Evolutionary conservation across 2,888 invertebrate genomes (phyloP).

Genomic region (Gibbula magus): DNA sequence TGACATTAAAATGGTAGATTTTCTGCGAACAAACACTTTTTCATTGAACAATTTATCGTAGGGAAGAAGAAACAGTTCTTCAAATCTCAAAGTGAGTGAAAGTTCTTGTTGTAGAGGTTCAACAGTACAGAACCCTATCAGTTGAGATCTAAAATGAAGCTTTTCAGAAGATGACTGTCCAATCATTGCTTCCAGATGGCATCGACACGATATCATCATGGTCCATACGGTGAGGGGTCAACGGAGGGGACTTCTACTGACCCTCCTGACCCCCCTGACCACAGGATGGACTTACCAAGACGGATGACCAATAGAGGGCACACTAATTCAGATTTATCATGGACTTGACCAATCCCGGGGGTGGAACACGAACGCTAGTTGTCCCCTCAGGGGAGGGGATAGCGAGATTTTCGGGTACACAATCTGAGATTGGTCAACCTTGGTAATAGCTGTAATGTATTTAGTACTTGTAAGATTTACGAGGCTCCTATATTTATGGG

Average conservation of each 20-base stretch:
- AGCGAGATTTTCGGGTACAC: not conserved
- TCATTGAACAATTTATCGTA: too few relatives aligned
- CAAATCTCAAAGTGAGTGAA: too few relatives aligned
- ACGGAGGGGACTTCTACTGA: not conserved
- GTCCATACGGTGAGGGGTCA: constrained; percentile 9
- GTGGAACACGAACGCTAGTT: not conserved
- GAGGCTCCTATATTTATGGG: constrained; percentile 2
- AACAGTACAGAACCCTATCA: too few relatives aligned
- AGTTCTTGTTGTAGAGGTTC: too few relatives aligned
- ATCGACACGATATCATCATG: too few relatives aligned
- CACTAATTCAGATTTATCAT: constrained; percentile 21
- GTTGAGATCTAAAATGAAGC: too few relatives aligned
- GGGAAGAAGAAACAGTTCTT: too few relatives aligned
- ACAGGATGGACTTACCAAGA: constrained; percentile 8
- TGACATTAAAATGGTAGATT: too few relatives aligned
- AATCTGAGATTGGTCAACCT: not conserved
- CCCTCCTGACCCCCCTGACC: constrained; percentile 3
- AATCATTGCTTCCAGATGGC: too few relatives aligned
- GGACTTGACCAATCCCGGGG: not conserved
- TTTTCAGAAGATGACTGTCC: too few relatives aligned
- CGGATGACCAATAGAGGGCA: constrained; percentile 13
- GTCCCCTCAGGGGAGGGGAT: not conserved
- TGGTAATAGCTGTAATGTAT: constrained; percentile 12
- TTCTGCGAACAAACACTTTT: not conserved
- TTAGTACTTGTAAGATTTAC: not conserved